Base-by-base conservation (phyloP, 2,797 vertebrate genomes). In the Parotocinclus haroldoi region DNA sequence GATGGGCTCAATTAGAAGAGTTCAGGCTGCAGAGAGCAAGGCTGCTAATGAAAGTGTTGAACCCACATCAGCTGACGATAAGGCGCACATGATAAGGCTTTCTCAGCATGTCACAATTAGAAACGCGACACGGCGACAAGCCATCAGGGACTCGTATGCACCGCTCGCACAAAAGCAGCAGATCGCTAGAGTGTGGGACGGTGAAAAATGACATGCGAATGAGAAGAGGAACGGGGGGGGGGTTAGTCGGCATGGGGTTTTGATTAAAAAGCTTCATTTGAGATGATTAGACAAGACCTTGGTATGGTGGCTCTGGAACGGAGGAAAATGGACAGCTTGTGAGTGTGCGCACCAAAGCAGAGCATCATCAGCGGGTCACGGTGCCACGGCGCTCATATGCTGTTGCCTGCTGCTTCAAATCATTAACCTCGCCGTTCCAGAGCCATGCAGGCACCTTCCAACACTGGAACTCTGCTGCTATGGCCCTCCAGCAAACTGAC, bases 281-380 rank as follows among this genome's bases (percentile, higher is more conserved):
- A 80, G 78, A 63, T 69, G 55, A 54, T 74, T 72, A 58, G 58
- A 72, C 58, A 66, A 56, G 72, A 14, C 58, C 17, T 16, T 49
- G 74, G 76, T 71, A 74, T 75, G 78, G 77, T 60, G 78, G 79
- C 67, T 72, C 65, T 72, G 63, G 63, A 58, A 65, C 16, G 55
- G 54, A 55, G 55, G 51, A 58, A 54, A 46, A 42, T 40, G 59
- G 56, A 66, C 65, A 65, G 70, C 58, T 56, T 63, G 65, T 14
- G 60, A 14, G 19, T 52, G 62, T 16, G 40, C 7, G 37, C 60
- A 36, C 58, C 48, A 48, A 55, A 37, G 39, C n/a, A 16, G 42
- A 38, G 36, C 46, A 60, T 60, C 60, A 54, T 59, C 56, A 60
- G 62, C 44, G 50, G 55, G 60, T 67, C 55, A 51, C 2, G n/a